Evolutionary conservation across 2,113 vertebrate genomes (phyloP).

Genomic region (Lepisosteus osseus): DNA sequence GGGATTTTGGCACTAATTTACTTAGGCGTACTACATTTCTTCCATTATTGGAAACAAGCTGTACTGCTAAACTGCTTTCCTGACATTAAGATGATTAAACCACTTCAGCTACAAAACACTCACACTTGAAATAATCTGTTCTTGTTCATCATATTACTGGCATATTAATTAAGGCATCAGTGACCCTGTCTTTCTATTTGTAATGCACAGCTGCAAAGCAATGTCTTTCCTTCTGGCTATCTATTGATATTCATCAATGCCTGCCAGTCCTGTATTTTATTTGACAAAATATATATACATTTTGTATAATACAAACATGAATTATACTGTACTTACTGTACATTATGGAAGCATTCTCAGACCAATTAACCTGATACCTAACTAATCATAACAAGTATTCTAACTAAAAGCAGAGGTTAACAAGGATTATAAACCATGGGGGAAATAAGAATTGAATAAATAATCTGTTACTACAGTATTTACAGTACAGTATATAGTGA

Average conservation of each 20-base stretch:
- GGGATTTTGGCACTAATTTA: conserved; percentile 48
- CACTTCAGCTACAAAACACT: conserved; percentile 44
- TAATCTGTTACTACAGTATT: no score
- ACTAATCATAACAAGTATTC: no score
- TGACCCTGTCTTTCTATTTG: conserved; percentile 32
- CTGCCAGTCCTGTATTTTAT: conserved; percentile 18
- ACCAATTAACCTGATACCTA: no score
- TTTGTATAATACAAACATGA: no score
- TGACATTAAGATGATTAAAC: conserved; percentile 52
- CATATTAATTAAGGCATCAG: conserved; percentile 50
- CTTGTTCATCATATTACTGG: conserved; percentile 35
- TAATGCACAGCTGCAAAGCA: conserved; percentile 45
- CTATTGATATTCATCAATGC: conserved; percentile 42
- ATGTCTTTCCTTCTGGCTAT: conserved; percentile 28
- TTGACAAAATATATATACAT: no score
- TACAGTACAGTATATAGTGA: no score
- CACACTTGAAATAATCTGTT: conserved; percentile 49
- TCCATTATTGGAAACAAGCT: conserved; percentile 25
- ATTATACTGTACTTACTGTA: no score
- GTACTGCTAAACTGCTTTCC: conserved; percentile 27
- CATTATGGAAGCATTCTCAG: no score
- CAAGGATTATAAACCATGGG: no score
- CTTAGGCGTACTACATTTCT: conserved; percentile 41
- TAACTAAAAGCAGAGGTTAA: no score
- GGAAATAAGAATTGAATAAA: no score